phyloP scores from a whole-genome alignment of 1,140 invertebrate genomes.

The Epicauta chinensis region DNA sequence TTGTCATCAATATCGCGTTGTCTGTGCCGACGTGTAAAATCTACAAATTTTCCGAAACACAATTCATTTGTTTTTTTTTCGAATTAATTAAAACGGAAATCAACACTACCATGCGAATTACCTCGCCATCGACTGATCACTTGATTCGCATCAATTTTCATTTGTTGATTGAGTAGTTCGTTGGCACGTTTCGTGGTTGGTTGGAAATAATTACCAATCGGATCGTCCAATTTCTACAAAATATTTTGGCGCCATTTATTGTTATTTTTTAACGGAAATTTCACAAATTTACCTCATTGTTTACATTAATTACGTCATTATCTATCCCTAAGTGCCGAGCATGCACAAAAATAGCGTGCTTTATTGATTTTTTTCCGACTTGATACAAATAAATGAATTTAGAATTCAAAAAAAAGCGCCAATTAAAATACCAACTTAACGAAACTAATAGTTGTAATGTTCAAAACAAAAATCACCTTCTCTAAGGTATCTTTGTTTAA shows the following conservation, averaged over 20 bases:
- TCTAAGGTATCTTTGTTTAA: slow-evolving; percentile 15
- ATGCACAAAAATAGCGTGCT: not conserved
- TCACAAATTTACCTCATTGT: no score
- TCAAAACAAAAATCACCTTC: slow-evolving; percentile 18
- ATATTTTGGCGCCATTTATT: no score
- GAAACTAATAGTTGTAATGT: slow-evolving; percentile 4
- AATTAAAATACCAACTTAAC: not conserved
- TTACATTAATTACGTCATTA: not conserved
- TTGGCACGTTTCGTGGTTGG: slow-evolving; percentile 51
- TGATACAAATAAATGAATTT: not conserved
- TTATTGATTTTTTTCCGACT: not conserved
- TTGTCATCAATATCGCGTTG: slow-evolving; percentile 25
- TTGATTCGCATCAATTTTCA: slow-evolving; percentile 44
- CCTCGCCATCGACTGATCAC: slow-evolving; percentile 49
- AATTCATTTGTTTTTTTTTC: no score
- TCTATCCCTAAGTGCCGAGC: not conserved
- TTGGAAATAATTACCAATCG: slow-evolving; percentile 65
- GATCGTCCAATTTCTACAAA: slow-evolving; percentile 52
- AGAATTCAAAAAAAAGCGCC: slow-evolving; percentile 1
- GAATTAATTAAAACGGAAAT: no score
- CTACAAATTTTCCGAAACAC: no score
- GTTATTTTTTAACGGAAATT: no score
- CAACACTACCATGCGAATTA: slow-evolving; percentile 27
- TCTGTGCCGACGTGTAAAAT: slow-evolving; percentile 34
- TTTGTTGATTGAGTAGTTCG: slow-evolving; percentile 49